Evolutionary conservation across 2,113 vertebrate genomes (phyloP).

Genomic region (Desmodus rotundus): DNA sequence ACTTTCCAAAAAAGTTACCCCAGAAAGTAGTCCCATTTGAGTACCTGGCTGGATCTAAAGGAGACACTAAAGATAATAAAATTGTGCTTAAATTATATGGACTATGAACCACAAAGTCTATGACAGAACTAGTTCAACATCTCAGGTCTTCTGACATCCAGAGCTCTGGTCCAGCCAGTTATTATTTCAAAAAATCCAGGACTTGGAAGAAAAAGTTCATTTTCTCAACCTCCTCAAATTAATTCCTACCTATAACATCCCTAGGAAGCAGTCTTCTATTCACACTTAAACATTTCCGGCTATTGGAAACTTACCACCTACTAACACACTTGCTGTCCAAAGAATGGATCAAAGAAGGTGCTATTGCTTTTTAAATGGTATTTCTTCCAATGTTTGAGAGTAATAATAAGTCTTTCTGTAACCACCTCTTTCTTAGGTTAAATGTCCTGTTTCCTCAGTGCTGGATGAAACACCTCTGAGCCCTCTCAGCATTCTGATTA

Average conservation of each 20-base stretch:
- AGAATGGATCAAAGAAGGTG: neutral
- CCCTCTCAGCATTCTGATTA: neutral
- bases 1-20: neutral
- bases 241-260: neutral
- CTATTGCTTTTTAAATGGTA: neutral
- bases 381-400: neutral
- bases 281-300: neutral
- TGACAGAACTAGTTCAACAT: neutral
- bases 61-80: neutral
- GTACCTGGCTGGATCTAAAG: neutral
- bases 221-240: neutral
- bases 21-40: neutral
- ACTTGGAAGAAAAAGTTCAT: neutral
- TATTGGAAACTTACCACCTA: neutral
- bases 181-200: neutral
- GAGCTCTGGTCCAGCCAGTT: neutral
- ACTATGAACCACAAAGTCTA: neutral
- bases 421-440: neutral
- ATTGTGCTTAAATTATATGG: neutral
- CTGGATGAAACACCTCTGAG: neutral
- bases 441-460: neutral
- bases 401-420: neutral
- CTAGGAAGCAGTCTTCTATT: neutral
- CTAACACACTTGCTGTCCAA: neutral
- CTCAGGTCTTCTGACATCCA: neutral